Evolutionary conservation across 2,113 vertebrate genomes (phyloP).

Genomic region (Anser cygnoides): DNA sequence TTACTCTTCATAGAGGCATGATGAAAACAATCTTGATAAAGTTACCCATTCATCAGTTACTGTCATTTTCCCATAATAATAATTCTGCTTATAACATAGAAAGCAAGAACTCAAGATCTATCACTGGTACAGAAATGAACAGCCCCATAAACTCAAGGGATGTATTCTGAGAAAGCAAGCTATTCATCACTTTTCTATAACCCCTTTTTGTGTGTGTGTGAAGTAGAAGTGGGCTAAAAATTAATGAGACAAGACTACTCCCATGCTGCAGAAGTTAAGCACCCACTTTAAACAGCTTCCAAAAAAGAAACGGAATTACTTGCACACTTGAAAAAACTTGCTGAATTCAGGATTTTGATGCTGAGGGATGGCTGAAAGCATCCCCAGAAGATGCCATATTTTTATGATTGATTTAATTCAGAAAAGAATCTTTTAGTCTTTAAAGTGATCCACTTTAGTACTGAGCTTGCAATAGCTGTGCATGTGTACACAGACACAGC

Average conservation of each 20-base stretch:
- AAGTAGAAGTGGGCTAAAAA: background rate
- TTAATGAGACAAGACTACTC: background rate
- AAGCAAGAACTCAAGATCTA: background rate
- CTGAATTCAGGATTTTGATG: background rate
- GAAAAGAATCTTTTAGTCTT: background rate
- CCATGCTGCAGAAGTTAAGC: background rate
- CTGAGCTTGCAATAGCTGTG: background rate
- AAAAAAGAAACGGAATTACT: slow-evolving; percentile 3
- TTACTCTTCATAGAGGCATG: slow-evolving; percentile 2
- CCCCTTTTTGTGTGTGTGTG: background rate
- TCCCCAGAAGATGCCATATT: background rate
- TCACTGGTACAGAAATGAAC: background rate
- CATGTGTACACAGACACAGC: background rate
- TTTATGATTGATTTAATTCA: background rate
- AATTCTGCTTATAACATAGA: background rate
- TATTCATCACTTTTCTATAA: background rate
- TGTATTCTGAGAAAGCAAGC: background rate
- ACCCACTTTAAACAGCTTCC: background rate
- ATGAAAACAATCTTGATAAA: slow-evolving; percentile 56
- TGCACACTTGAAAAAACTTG: background rate
- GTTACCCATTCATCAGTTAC: slow-evolving; percentile 31
- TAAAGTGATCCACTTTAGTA: background rate
- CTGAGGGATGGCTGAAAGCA: background rate
- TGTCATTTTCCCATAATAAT: slow-evolving; percentile 1
- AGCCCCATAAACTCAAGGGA: background rate